Percentiles rank a stretch among this genome's conserved stretches.
These are phyloP conservation scores for Tachysurus vachellii DNA, from an alignment of 2,113 vertebrate species.

Conservation along the genomic window DNA sequence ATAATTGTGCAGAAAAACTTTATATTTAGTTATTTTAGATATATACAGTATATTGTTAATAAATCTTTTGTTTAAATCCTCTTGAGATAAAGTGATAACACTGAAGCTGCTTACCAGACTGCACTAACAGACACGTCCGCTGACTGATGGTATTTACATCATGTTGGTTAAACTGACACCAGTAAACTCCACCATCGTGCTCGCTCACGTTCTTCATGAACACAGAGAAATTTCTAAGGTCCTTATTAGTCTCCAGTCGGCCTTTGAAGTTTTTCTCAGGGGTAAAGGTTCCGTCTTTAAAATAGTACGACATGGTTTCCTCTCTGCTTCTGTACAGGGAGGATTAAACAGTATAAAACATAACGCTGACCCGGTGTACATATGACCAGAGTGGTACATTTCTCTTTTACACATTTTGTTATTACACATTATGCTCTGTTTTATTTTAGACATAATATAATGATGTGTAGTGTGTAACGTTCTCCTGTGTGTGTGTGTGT, in stretches of 20 bases:
- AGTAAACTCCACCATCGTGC: constrained; percentile 52
- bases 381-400: neutral
- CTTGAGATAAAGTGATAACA: neutral
- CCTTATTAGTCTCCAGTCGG: neutral
- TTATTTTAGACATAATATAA: neutral
- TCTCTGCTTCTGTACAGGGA: no score
- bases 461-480: neutral
- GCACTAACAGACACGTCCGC: neutral
- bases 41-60: neutral
- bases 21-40: neutral
- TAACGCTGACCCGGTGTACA: neutral
- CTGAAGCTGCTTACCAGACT: constrained; percentile 10
- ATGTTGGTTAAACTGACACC: constrained; percentile 14
- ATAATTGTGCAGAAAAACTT: neutral
- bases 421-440: neutral
- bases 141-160: fast-evolving
- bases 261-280: fast-evolving
- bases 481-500: neutral
- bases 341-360: neutral
- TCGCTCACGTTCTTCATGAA: constrained; percentile 49
- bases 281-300: neutral
- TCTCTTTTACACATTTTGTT: neutral
- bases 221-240: neutral
- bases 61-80: neutral
- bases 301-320: constrained; percentile 6